A percentile compares a stretch with the other conserved stretches of the same genome.
phyloP scores from a whole-genome alignment of 2,888 invertebrate genomes.

The Eristalis tenax region DNA sequence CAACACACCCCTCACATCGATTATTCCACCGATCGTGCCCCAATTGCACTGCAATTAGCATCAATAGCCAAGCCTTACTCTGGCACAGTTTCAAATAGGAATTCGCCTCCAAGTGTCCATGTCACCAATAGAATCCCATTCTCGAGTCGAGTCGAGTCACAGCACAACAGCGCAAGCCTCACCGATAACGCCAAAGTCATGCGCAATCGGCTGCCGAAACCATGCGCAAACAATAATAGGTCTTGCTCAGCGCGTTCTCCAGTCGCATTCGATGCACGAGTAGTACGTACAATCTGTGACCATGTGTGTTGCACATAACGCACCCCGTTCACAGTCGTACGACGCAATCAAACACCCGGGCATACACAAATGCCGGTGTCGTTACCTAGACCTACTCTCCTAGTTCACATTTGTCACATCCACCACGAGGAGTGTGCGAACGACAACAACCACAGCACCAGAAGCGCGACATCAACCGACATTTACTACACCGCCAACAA shows the following conservation, averaged over 20 bases:
- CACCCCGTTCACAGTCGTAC: background rate
- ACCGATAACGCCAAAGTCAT: slow-evolving; percentile 25
- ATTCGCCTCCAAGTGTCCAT: slow-evolving; percentile 49
- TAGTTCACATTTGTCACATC: slow-evolving; percentile 62
- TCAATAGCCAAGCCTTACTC: slow-evolving; percentile 23
- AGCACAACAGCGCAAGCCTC: slow-evolving; percentile 5
- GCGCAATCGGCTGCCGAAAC: slow-evolving; percentile 22
- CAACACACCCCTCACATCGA: background rate
- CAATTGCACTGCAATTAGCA: slow-evolving; percentile 1
- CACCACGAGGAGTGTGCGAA: slow-evolving; percentile 41
- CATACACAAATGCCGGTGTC: slow-evolving; percentile 58
- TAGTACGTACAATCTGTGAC: background rate
- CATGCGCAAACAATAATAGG: slow-evolving; percentile 26
- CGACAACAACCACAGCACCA: background rate
- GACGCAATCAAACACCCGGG: slow-evolving; percentile 55
- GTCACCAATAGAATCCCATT: slow-evolving; percentile 40
- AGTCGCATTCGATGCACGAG: background rate
- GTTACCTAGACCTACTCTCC: slow-evolving; percentile 71
- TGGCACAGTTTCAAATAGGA: slow-evolving; percentile 3
- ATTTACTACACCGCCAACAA: background rate
- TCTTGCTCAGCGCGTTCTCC: slow-evolving; percentile 8
- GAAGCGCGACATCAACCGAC: slow-evolving; percentile 3
- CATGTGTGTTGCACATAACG: slow-evolving; percentile 44
- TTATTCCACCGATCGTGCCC: background rate
- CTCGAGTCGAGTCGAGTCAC: background rate